A percentile compares a stretch with the other conserved stretches of the same genome.
These are phyloP conservation scores for Strix aluco DNA, from an alignment of 2,113 vertebrate genomes.

Conservation along the genomic window DNA sequence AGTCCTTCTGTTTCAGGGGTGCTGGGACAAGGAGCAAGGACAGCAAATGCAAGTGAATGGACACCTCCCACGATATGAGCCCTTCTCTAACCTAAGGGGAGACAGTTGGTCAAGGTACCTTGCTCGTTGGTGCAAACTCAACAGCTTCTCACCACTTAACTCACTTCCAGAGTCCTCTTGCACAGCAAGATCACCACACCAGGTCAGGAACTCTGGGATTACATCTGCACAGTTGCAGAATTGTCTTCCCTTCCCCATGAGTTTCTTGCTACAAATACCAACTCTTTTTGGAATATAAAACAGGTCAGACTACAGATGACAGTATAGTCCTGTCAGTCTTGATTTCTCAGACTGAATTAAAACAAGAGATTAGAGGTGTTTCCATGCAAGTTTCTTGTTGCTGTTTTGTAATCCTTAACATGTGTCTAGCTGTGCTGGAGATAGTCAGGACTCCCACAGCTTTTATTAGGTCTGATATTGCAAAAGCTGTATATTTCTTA, in stretches of 20 bases:
- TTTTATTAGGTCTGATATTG: neutral
- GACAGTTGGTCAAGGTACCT: neutral
- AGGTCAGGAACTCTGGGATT: neutral
- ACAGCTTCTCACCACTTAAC: neutral
- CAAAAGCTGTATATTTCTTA: neutral
- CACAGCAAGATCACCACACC: neutral
- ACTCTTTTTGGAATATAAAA: neutral
- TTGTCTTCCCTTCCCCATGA: neutral
- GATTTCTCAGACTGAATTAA: neutral
- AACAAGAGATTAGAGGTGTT: neutral
- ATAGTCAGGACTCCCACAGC: neutral
- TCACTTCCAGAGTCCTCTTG: neutral
- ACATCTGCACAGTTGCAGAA: neutral
- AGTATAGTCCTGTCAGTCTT: neutral
- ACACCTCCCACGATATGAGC: neutral
- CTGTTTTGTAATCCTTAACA: neutral
- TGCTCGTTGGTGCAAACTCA: neutral
- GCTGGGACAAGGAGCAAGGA: neutral
- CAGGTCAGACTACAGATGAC: neutral
- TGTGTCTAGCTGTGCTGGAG: too few relatives aligned
- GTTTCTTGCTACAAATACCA: neutral
- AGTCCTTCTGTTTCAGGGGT: neutral
- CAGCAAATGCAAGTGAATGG: neutral
- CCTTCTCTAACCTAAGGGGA: neutral
- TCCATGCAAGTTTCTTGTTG: neutral